These are phyloP conservation scores for Pseudopodoces humilis DNA, from an alignment of 2,113 vertebrate species.

Conservation along the genomic window DNA sequence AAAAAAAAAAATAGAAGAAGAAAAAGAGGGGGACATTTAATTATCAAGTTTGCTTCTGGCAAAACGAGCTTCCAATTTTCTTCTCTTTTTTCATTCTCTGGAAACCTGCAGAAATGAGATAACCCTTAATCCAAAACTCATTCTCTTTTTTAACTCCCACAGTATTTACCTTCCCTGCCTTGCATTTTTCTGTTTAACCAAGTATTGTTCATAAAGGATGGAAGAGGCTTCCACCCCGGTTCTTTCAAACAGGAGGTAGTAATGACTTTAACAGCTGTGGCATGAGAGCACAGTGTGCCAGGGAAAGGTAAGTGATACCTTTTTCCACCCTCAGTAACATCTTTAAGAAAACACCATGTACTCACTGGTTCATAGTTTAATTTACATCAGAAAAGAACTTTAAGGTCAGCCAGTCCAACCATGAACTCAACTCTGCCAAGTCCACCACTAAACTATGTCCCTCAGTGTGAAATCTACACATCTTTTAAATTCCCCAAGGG, in stretches of 20 bases:
- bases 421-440: not conserved
- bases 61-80: not conserved
- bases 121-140: slow-evolving; percentile 15
- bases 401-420: not conserved
- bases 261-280: not conserved
- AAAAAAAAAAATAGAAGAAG: not conserved
- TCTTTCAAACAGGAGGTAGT: not conserved
- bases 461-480: fast-evolving
- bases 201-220: not conserved
- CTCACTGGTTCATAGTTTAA: not conserved
- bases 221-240: not conserved
- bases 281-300: not conserved
- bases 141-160: not conserved
- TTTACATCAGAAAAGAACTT: not conserved
- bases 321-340: not conserved
- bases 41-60: slow-evolving; percentile 1
- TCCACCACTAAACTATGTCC: not conserved
- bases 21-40: not conserved
- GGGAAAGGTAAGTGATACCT: not conserved
- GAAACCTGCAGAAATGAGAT: slow-evolving; percentile 35
- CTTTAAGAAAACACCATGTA: not conserved
- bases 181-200: not conserved
- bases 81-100: not conserved
- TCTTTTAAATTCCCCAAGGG: not conserved
- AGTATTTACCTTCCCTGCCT: not conserved